A percentile compares a stretch with the other conserved stretches of the same genome.
These are phyloP conservation scores for Xiphorhynchus elegans DNA, from an alignment of 2,113 vertebrate species.

Conservation along the genomic window DNA sequence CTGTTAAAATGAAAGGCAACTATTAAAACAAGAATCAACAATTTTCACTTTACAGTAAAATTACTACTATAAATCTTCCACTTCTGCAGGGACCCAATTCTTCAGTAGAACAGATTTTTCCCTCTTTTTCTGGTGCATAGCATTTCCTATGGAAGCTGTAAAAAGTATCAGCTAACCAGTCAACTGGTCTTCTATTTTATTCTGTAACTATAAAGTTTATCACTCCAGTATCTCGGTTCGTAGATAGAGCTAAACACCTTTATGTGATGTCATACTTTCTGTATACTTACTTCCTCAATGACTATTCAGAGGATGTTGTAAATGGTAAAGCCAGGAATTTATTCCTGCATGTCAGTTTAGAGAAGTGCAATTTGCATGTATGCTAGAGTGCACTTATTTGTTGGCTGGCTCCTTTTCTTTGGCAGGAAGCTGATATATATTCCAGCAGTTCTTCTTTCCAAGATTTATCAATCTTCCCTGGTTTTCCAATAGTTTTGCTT, in stretches of 20 bases:
- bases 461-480: background rate
- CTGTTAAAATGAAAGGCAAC: background rate
- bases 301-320: background rate
- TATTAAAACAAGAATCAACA: background rate
- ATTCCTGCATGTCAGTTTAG: background rate
- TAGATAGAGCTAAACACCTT: background rate
- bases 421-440: background rate
- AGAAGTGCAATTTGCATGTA: background rate
- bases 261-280: background rate
- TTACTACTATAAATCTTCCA: background rate
- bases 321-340: background rate
- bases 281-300: background rate
- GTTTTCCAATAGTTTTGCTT: conserved; percentile 16
- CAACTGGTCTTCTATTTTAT: background rate
- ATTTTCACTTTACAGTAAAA: background rate
- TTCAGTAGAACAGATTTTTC: background rate
- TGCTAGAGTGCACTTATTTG: background rate
- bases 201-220: background rate
- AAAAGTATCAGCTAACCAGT: background rate
- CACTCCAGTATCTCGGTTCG: background rate
- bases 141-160: background rate
- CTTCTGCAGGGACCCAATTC: accelerated
- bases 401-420: background rate
- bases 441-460: background rate
- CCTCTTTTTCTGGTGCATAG: background rate